Conservation (phyloP, 2,113 vertebrate species). For the Montifringilla adamsi region DNA sequence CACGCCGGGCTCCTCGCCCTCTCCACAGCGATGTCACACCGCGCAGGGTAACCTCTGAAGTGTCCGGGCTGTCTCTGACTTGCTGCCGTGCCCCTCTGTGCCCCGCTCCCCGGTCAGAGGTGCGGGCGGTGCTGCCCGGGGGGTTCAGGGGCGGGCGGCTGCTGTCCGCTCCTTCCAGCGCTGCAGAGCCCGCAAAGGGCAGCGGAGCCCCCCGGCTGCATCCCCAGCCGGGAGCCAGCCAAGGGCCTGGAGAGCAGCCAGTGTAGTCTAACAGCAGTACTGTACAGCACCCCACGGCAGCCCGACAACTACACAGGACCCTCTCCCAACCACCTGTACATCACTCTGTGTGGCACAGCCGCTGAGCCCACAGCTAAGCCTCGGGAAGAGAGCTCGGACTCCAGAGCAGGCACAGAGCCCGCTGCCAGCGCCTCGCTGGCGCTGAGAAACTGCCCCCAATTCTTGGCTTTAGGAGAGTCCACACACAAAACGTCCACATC, state of each 20-base stretch:
- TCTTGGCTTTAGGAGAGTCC: neutral
- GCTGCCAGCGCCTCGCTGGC: neutral
- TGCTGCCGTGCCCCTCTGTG: neutral
- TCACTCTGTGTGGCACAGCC: accelerated
- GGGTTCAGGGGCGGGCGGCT: neutral
- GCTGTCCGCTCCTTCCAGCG: neutral
- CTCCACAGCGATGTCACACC: neutral
- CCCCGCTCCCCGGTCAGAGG: neutral
- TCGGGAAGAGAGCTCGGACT: neutral
- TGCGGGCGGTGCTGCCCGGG: neutral
- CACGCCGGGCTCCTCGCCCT: neutral
- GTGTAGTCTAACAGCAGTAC: accelerated
- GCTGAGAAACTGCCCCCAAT: accelerated
- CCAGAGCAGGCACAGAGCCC: neutral
- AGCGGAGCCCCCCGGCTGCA: neutral
- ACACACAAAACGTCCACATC: neutral
- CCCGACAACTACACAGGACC: accelerated
- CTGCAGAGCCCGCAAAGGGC: neutral
- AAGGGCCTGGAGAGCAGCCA: neutral
- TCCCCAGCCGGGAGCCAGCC: neutral
- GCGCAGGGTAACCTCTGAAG: neutral
- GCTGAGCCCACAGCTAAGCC: neutral
- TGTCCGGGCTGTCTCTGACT: neutral
- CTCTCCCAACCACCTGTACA: neutral
- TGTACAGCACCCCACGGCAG: neutral